Percentiles rank a stretch among this genome's conserved stretches.
Conservation (phyloP, 2,113 vertebrate genomes). For the Callipepla californica region DNA sequence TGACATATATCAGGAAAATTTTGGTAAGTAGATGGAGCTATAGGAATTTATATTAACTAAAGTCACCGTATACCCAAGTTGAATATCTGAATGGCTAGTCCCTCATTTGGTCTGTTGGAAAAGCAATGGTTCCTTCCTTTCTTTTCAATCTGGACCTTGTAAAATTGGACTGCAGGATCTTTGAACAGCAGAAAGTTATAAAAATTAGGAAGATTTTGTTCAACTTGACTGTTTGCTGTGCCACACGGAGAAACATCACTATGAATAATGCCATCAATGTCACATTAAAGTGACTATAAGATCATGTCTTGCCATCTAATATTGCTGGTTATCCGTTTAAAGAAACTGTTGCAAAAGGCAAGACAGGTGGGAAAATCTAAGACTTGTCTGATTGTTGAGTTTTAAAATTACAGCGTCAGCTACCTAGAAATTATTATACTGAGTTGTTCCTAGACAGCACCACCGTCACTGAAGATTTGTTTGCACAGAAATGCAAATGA, state of each 20-base stretch:
- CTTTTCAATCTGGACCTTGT: not conserved
- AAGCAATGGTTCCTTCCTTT: not conserved
- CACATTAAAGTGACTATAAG: fast-evolving
- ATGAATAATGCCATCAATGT: not conserved
- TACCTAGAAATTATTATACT: not conserved
- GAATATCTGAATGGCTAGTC: not conserved
- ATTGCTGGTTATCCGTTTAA: not conserved
- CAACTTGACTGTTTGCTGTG: not conserved
- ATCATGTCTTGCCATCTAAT: not conserved
- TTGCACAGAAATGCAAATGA: not conserved
- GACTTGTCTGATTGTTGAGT: not conserved
- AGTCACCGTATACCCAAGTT: not conserved
- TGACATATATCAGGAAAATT: not conserved
- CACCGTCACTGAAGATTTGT: not conserved
- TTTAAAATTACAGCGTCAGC: not conserved
- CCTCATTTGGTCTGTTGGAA: not conserved
- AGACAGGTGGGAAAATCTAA: not conserved
- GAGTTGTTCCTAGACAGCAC: not conserved
- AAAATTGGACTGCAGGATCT: not conserved
- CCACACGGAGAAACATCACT: not conserved
- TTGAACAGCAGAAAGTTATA: not conserved
- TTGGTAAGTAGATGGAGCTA: not conserved
- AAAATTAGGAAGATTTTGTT: not conserved
- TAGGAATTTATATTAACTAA: not conserved
- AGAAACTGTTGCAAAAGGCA: not conserved